These are phyloP conservation scores for Ptychoptera albimana DNA, from an alignment of 2,888 invertebrate genomes.

Conservation along the genomic window DNA sequence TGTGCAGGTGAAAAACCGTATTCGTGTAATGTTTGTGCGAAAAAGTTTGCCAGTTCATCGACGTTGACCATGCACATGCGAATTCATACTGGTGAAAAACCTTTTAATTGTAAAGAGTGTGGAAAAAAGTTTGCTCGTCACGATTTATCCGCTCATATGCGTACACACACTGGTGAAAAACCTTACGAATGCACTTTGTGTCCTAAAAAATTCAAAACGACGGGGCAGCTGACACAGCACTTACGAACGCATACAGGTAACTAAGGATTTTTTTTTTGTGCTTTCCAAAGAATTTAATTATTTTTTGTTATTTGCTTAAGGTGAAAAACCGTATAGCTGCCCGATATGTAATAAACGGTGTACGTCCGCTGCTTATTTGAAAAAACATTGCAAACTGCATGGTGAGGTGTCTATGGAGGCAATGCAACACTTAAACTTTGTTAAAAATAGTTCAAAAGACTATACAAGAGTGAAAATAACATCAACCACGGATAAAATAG, in stretches of 20 bases:
- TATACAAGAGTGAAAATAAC: too few relatives aligned
- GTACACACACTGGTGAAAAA: slow-evolving; percentile 33
- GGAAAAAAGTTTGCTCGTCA: slow-evolving; percentile 16
- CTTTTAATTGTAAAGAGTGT: slow-evolving; percentile 26
- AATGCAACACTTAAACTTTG: too few relatives aligned
- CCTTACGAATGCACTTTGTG: slow-evolving; percentile 25
- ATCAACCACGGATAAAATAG: too few relatives aligned
- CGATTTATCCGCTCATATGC: slow-evolving; percentile 5
- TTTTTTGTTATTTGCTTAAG: too few relatives aligned
- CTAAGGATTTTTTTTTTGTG: too few relatives aligned
- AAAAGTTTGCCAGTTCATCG: slow-evolving; percentile 26
- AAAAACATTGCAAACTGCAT: slow-evolving; percentile 1
- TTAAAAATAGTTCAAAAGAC: too few relatives aligned
- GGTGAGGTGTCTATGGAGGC: background rate
- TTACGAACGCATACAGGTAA: slow-evolving; percentile 28
- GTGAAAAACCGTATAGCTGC: background rate
- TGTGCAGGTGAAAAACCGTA: slow-evolving; percentile 13
- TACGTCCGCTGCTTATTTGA: slow-evolving; percentile 1
- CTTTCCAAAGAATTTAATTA: too few relatives aligned
- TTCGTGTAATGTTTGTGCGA: slow-evolving; percentile 22
- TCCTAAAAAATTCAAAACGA: slow-evolving; percentile 25
- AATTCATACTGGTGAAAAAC: slow-evolving; percentile 28
- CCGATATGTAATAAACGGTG: background rate
- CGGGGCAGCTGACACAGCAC: slow-evolving; percentile 28
- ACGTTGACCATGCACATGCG: slow-evolving; percentile 27